Percentiles rank a stretch among this genome's conserved stretches.
These are phyloP conservation scores for Capromys pilorides DNA, from an alignment of 2,797 vertebrate species.

Conservation along the genomic window DNA sequence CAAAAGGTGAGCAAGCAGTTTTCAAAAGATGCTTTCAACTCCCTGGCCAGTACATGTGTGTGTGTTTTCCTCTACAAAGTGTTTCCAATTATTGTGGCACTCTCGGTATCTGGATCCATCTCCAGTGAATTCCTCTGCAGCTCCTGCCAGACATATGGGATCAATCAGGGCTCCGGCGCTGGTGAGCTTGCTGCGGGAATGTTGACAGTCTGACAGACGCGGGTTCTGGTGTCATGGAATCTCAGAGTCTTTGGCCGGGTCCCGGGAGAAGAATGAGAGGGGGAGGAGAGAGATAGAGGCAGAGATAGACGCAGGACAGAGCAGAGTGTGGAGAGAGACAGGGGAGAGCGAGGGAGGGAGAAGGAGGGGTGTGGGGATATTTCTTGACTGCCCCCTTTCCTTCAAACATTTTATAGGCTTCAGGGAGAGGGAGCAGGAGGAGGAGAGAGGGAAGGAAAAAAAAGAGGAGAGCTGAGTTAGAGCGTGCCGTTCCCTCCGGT, in stretches of 20 bases:
- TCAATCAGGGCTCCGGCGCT: constrained; percentile 89
- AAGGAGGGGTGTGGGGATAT: constrained; percentile 83
- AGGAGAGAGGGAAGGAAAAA: not conserved
- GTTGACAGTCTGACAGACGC: constrained; percentile 91
- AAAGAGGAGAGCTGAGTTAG: constrained; percentile 29
- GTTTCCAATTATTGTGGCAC: constrained; percentile 89
- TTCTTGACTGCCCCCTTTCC: constrained; percentile 88
- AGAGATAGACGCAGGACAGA: constrained; percentile 77
- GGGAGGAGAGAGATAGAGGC: constrained; percentile 82
- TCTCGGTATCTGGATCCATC: constrained; percentile 86
- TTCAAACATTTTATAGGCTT: constrained; percentile 76
- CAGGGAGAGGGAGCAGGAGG: constrained; percentile 54
- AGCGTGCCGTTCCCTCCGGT: constrained; percentile 3
- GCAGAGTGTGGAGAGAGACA: constrained; percentile 78
- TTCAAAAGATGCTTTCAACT: constrained; percentile 73
- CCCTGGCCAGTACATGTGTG: not conserved
- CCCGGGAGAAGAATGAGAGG: constrained; percentile 80
- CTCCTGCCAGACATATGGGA: constrained; percentile 90
- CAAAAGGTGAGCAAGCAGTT: constrained; percentile 74
- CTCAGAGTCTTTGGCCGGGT: constrained; percentile 84
- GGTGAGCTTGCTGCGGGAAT: constrained; percentile 89
- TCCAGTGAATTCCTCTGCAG: constrained; percentile 82
- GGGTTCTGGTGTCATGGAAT: constrained; percentile 88
- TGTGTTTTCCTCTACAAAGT: constrained; percentile 77
- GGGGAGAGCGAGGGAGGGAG: constrained; percentile 78